Base-by-base conservation (phyloP, 1,140 invertebrate genomes). In the Calliphora vicina region DNA sequence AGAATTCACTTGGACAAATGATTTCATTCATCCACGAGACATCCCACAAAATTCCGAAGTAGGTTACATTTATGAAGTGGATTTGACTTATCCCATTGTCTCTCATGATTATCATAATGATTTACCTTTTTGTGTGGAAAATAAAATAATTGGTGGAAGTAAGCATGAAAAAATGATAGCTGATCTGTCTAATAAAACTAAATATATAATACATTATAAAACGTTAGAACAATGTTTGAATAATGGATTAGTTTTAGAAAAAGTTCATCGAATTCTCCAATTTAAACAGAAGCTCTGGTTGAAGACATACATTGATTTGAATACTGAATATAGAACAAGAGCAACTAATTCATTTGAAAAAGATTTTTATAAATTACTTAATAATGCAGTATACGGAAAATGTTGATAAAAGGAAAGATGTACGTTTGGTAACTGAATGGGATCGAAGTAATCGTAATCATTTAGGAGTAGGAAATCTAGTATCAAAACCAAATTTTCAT, bases 41-140 rank as follows among this genome's bases (percentile, higher is more conserved):
- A n/a, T n/a, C n/a, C n/a, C n/a, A n/a, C 61, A 92, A n/a, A n/a
- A n/a, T 35, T 35, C 35, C 10, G 6, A 5, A 35, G 10, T 35
- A 35, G 35, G 93, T 5, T 94, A 91, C 84, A 91, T 93, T 82
- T 86, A 94, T 43, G 93, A 94, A 88, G 91, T 85, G 26, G 88
- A 90, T 84, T 84, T 91, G 80, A 84, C 87, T 82, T 89, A 89
- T 86, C 87, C 88, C 72, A 85, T 85, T 80, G 5, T 90, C 27
- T 67, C 93, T 15, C 93, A 93, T 87, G 88, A 93, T 86, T 10
- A 26, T 1, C 92, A 93, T 87, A 91, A 88, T 83, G 91, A 92
- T 84, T 91, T 92, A 71, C 92, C 92, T 35, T 91, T 92, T 83
- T 91, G 90, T 83, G 86, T 91, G 10, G 89, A 92, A 85, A 88